Conservation (phyloP, 2,888 invertebrate genomes). For the Drosophila macrospina region DNA sequence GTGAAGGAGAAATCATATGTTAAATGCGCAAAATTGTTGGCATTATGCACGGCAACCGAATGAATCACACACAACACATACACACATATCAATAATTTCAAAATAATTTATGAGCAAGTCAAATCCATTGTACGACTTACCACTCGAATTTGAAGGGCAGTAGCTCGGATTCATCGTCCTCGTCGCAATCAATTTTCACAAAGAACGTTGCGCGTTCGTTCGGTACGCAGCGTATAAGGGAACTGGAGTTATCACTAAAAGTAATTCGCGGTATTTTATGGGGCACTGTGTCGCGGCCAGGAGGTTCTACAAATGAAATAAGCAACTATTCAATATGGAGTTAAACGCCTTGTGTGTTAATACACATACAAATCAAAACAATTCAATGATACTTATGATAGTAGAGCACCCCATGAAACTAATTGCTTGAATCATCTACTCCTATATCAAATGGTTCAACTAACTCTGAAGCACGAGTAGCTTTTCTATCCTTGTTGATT, state of each 20-base stretch:
- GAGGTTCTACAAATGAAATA: constrained; percentile 53
- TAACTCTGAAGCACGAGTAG: no score
- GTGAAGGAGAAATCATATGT: constrained; percentile 68
- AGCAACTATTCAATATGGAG: background rate
- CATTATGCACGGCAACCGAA: constrained; percentile 57
- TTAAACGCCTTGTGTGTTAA: no score
- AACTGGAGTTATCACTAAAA: constrained; percentile 85
- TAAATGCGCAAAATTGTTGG: constrained; percentile 72
- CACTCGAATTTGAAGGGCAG: constrained; percentile 85
- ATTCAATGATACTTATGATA: background rate
- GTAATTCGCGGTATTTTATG: constrained; percentile 75
- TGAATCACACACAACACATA: constrained; percentile 60
- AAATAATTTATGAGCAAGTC: constrained; percentile 10
- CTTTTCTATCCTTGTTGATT: background rate
- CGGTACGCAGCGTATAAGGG: constrained; percentile 83
- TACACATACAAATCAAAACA: background rate
- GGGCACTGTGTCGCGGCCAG: constrained; percentile 37
- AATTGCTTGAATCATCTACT: no score
- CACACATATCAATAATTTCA: constrained; percentile 10
- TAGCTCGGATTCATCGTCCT: constrained; percentile 77
- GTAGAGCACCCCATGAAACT: background rate
- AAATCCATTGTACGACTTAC: constrained; percentile 73
- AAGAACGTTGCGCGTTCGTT: constrained; percentile 85
- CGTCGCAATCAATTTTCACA: constrained; percentile 84
- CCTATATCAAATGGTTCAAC: no score